Percentiles rank a stretch among this genome's conserved stretches.
phyloP scores from a whole-genome alignment of 2,888 invertebrate genomes.

The Drosophila cracens region DNA sequence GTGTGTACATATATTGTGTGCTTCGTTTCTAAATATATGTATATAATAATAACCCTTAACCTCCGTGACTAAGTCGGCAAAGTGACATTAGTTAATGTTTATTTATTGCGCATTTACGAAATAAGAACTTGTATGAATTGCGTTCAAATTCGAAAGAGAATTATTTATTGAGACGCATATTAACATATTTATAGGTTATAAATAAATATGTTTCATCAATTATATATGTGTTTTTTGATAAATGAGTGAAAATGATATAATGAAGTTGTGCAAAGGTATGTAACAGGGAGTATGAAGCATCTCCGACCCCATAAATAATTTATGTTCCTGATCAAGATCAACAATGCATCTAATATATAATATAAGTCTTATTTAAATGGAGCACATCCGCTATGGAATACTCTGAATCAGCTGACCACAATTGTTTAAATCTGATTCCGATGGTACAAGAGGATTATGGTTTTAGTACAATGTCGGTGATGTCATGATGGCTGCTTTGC shows the following conservation, averaged over 20 bases:
- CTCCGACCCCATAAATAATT: not conserved
- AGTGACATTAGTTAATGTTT: not conserved
- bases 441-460: no score
- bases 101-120: not conserved
- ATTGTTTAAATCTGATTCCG: not conserved
- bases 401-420: not conserved
- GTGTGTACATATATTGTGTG: not conserved
- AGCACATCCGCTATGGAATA: not conserved
- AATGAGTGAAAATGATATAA: not conserved
- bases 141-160: not conserved
- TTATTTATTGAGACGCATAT: not conserved
- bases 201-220: not conserved
- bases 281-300: not conserved
- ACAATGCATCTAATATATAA: not conserved
- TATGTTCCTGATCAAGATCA: not conserved
- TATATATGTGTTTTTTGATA: not conserved
- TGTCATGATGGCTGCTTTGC: not conserved
- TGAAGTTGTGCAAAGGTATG: not conserved
- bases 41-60: conserved; percentile 1
- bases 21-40: not conserved
- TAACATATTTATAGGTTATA: not conserved
- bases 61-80: not conserved
- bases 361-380: not conserved
- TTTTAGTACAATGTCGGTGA: not conserved
- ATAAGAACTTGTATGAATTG: not conserved